A percentile compares a stretch with the other conserved stretches of the same genome.
phyloP scores from a whole-genome alignment of 2,888 invertebrate genomes.

The Mesorhabditis belari region DNA sequence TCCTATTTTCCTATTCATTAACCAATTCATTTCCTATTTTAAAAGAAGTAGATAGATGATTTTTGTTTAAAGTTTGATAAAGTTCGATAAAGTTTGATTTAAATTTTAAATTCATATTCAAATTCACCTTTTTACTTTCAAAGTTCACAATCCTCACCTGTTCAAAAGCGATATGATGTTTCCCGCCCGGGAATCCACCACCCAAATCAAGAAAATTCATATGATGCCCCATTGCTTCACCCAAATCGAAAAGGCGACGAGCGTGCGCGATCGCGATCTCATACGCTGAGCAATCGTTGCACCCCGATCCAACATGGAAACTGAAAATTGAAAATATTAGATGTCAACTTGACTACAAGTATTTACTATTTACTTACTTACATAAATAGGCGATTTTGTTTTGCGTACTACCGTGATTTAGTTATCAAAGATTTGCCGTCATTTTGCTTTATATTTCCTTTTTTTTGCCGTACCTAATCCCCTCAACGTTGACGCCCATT shows the following conservation, averaged over 20 bases:
- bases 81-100: too few species aligned
- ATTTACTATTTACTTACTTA: too few species aligned
- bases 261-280: conserved; percentile 71
- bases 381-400: too few species aligned
- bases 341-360: too few species aligned
- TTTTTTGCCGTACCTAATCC: conserved; percentile 55
- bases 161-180: conserved; percentile 62
- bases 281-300: conserved; percentile 66
- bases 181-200: conserved; percentile 76
- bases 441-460: neutral
- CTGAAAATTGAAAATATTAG: too few species aligned
- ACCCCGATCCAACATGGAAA: conserved; percentile 55
- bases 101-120: too few species aligned
- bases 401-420: too few species aligned
- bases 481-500: conserved; percentile 43
- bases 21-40: too few species aligned
- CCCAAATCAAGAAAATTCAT: conserved; percentile 79
- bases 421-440: neutral
- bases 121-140: too few species aligned
- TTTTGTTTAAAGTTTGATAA: too few species aligned
- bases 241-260: conserved; percentile 70
- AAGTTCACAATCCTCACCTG: conserved; percentile 61
- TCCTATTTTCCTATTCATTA: too few species aligned
- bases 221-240: conserved; percentile 66
- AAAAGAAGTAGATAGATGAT: too few species aligned